phyloP scores from a whole-genome alignment of 2,113 vertebrate genomes.

The Eurypyga helias region DNA sequence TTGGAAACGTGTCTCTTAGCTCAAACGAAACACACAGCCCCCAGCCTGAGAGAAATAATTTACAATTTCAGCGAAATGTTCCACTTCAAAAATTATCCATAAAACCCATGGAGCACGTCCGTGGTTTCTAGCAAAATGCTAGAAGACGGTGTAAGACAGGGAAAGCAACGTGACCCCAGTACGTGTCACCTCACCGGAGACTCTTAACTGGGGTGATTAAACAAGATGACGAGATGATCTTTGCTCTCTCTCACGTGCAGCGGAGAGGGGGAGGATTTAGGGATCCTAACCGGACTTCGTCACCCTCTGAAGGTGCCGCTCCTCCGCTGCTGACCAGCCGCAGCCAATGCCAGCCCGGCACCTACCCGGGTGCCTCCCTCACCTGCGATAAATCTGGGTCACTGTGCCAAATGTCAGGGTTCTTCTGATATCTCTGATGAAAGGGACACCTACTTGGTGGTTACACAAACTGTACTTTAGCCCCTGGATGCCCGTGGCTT shows the following conservation, averaged over 20 bases:
- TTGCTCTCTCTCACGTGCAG: background rate
- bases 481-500: background rate
- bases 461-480: conserved; percentile 58
- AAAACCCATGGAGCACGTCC: background rate
- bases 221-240: background rate
- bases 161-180: background rate
- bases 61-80: background rate
- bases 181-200: background rate
- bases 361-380: background rate
- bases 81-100: background rate
- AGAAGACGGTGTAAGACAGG: background rate
- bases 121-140: background rate
- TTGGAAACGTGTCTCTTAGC: background rate
- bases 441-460: background rate
- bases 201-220: background rate
- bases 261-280: background rate
- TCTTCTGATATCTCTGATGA: conserved; percentile 28
- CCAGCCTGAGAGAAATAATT: background rate
- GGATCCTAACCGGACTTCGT: background rate
- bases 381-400: conserved; percentile 38
- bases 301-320: conserved; percentile 1
- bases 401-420: conserved; percentile 58
- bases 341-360: conserved; percentile 50
- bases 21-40: background rate
- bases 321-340: background rate